phyloP scores from a whole-genome alignment of 2,113 vertebrate genomes.

The Halichoeres trimaculatus region DNA sequence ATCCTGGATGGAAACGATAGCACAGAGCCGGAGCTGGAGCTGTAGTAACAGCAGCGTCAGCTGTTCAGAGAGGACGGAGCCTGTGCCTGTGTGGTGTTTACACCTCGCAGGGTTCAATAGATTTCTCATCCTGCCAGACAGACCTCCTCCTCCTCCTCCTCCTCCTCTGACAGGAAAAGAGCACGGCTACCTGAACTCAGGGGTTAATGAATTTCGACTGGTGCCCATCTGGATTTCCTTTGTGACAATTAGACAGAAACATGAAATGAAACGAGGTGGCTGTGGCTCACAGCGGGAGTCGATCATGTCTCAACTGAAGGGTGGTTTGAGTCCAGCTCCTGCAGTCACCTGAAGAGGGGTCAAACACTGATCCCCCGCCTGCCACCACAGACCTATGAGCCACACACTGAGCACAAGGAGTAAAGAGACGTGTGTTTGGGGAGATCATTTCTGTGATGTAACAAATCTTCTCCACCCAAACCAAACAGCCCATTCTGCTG shows the following conservation, averaged over 20 bases:
- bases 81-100: slow-evolving; percentile 44
- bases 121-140: slow-evolving; percentile 3
- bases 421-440: too few species aligned
- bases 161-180: slow-evolving; percentile 27
- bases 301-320: too few species aligned
- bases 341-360: too few species aligned
- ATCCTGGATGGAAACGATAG: slow-evolving; percentile 7
- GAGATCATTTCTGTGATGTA: too few species aligned
- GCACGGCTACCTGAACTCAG: slow-evolving; percentile 12
- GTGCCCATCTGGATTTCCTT: slow-evolving; percentile 20
- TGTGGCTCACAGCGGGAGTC: too few species aligned
- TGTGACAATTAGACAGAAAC: not conserved
- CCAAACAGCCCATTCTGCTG: too few species aligned
- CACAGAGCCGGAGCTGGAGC: not conserved
- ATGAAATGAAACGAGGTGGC: not conserved
- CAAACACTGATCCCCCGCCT: too few species aligned
- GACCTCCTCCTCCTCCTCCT: too few species aligned
- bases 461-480: too few species aligned
- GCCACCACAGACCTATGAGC: too few species aligned
- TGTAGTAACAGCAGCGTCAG: slow-evolving; percentile 37
- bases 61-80: slow-evolving; percentile 50
- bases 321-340: too few species aligned
- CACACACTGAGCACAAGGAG: too few species aligned
- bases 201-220: slow-evolving; percentile 38
- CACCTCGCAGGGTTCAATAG: slow-evolving; percentile 45